Conservation (phyloP, 1,140 invertebrate genomes). For the Caerostris extrusa region DNA sequence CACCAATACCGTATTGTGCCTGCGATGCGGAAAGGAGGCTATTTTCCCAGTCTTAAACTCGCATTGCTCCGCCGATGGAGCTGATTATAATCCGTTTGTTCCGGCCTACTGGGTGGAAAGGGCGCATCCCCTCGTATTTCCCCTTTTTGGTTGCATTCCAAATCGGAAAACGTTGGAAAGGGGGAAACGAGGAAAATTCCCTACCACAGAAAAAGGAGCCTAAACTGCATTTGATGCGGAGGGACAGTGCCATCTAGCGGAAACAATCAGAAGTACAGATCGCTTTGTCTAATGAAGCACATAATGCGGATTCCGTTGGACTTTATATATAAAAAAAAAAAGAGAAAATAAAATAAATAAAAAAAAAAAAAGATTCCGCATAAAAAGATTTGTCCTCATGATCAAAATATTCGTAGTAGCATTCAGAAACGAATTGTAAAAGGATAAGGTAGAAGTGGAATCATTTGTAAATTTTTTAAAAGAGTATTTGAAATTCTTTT, state of each 20-base stretch:
- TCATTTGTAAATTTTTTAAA: no score
- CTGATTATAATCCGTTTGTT: slow-evolving; percentile 47
- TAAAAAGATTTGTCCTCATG: background rate
- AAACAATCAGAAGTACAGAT: slow-evolving; percentile 12
- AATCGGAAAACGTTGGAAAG: background rate
- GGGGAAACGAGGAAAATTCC: background rate
- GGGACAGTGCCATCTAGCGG: slow-evolving; percentile 37
- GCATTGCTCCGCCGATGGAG: background rate
- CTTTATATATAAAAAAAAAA: no score
- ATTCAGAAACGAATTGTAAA: background rate
- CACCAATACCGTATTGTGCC: no score
- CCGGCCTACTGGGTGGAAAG: background rate
- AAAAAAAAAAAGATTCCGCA: background rate
- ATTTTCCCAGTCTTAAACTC: background rate
- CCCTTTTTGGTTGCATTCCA: slow-evolving; percentile 9
- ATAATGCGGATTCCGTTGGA: background rate
- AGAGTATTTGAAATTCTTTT: background rate
- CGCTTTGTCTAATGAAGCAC: slow-evolving; percentile 47
- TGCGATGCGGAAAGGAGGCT: background rate
- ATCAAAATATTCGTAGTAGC: background rate
- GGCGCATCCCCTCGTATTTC: background rate
- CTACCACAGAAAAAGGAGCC: background rate
- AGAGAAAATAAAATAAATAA: background rate
- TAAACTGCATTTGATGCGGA: background rate
- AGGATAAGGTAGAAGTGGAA: background rate